These are phyloP conservation scores for Atethmia centrago DNA, from an alignment of 2,888 invertebrate genomes.

Conservation along the genomic window DNA sequence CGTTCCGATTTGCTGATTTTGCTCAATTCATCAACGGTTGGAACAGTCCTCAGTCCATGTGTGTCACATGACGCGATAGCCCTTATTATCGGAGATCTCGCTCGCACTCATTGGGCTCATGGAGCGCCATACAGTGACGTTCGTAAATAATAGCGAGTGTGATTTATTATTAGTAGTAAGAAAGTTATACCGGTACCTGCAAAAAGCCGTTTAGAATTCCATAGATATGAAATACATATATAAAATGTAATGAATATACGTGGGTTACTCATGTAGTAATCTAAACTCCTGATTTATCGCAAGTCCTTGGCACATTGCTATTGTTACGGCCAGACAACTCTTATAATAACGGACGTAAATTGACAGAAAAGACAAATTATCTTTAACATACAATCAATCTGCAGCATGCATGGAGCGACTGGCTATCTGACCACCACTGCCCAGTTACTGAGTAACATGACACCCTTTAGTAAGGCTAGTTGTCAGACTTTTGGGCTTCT, in stretches of 20 bases:
- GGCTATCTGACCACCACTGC: background rate
- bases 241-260: background rate
- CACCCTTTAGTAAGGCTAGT: background rate
- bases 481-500: background rate
- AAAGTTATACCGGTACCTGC: too few species aligned
- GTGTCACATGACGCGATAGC: background rate
- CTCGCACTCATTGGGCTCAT: background rate
- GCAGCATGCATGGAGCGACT: background rate
- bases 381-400: background rate
- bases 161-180: too few species aligned
- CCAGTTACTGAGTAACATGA: background rate
- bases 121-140: background rate
- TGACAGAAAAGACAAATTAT: background rate
- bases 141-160: background rate
- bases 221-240: background rate
- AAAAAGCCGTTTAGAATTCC: too few species aligned
- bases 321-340: background rate
- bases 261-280: background rate
- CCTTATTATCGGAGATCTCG: background rate
- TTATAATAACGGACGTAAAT: background rate
- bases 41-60: background rate
- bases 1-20: constrained; percentile 6
- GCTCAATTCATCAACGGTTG: background rate
- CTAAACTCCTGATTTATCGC: too few species aligned
- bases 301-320: too few species aligned